Conservation (phyloP, 2,888 invertebrate species). For the Lycia hirtaria region DNA sequence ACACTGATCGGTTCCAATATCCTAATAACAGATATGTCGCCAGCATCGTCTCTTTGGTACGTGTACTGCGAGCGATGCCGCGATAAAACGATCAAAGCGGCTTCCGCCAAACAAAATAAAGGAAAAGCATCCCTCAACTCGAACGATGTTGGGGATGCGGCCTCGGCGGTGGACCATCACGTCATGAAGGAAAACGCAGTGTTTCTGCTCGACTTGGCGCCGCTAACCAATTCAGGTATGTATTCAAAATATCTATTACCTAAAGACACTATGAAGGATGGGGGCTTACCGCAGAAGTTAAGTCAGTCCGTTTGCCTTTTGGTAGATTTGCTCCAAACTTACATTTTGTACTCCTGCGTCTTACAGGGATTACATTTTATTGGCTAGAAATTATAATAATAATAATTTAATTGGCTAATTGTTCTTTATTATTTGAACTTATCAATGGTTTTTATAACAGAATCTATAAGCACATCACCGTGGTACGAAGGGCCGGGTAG, state of each 20-base stretch:
- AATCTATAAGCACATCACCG: constrained; percentile 57
- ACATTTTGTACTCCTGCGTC: too few relatives aligned
- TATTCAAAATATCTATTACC: too few relatives aligned
- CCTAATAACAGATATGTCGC: constrained; percentile 25
- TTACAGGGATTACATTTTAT: too few relatives aligned
- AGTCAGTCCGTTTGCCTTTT: too few relatives aligned
- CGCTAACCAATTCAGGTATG: constrained; percentile 86
- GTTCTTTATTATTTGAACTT: background rate
- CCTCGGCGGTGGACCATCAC: constrained; percentile 79
- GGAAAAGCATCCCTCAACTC: constrained; percentile 56
- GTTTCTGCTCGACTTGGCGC: constrained; percentile 95
- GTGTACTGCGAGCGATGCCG: constrained; percentile 96
- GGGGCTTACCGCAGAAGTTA: too few relatives aligned
- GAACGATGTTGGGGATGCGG: constrained; percentile 47
- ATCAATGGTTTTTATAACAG: constrained; percentile 40
- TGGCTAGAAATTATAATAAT: too few relatives aligned
- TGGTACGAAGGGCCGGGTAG: constrained; percentile 58
- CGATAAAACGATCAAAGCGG: constrained; percentile 86
- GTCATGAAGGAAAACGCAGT: constrained; percentile 97
- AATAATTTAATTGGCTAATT: too few relatives aligned
- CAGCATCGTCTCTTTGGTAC: constrained; percentile 93
- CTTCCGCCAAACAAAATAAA: constrained; percentile 68
- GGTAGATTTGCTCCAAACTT: too few relatives aligned
- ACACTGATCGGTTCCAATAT: background rate
- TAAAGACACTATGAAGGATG: too few relatives aligned